A percentile compares a stretch with the other conserved stretches of the same genome.
Evolutionary conservation across 2,797 vertebrate species (phyloP).

Genomic region (Decapterus maruadsi): DNA sequence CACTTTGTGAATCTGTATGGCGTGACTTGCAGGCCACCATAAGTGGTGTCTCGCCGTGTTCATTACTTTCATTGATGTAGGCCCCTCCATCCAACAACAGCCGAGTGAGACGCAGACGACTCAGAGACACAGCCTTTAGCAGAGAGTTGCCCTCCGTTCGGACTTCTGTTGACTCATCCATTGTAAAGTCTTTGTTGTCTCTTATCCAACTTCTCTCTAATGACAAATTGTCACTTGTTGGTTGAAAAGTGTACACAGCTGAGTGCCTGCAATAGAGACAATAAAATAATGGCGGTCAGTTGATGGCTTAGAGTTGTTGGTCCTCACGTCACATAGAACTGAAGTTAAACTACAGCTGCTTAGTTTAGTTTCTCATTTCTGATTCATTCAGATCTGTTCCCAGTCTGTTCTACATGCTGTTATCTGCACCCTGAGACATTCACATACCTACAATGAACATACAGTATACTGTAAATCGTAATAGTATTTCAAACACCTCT

Average conservation of each 20-base stretch:
- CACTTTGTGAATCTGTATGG: slow-evolving; percentile 88
- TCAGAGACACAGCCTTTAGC: slow-evolving; percentile 90
- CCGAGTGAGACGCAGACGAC: slow-evolving; percentile 91
- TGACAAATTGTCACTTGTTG: slow-evolving; percentile 2
- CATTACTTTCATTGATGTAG: slow-evolving; percentile 94
- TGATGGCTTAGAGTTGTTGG: background rate
- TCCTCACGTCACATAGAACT: background rate
- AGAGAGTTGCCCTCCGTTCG: slow-evolving; percentile 85
- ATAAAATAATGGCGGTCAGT: background rate
- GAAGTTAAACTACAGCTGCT: background rate
- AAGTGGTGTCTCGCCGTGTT: slow-evolving; percentile 90
- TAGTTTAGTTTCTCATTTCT: background rate
- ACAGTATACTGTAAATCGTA: too few relatives aligned
- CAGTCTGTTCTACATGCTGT: background rate
- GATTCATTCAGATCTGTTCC: background rate
- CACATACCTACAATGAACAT: background rate
- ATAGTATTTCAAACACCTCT: too few relatives aligned
- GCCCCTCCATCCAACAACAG: slow-evolving; percentile 93
- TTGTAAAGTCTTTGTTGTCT: slow-evolving; percentile 12
- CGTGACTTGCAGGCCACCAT: slow-evolving; percentile 91
- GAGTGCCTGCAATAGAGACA: slow-evolving; percentile 38
- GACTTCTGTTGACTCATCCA: slow-evolving; percentile 60
- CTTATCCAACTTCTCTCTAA: slow-evolving; percentile 5
- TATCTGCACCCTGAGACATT: background rate
- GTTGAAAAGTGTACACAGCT: background rate